Percentiles rank a stretch among this genome's conserved stretches.
Conservation (phyloP, 2,888 invertebrate species). For the Ophion slaviceki region DNA sequence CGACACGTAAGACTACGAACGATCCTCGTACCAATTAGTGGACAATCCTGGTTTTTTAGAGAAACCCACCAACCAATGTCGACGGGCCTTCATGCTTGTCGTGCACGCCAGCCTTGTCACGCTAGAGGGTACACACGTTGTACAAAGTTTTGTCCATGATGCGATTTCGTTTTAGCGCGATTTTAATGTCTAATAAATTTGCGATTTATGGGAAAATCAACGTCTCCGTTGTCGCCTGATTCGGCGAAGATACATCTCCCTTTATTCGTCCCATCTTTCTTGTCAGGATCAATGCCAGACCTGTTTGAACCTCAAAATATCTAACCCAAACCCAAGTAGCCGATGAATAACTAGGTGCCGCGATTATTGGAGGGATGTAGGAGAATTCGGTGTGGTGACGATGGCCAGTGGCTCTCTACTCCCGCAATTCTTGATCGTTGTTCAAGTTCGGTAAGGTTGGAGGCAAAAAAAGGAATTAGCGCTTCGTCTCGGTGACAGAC, state of each 20-base stretch:
- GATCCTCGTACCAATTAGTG: constrained; percentile 17
- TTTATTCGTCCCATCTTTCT: no score
- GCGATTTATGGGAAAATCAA: constrained; percentile 23
- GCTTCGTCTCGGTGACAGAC: no score
- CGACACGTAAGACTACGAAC: background rate
- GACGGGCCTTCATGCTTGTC: background rate
- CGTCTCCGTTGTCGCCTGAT: background rate
- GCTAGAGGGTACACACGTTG: constrained; percentile 23
- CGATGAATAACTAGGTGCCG: background rate
- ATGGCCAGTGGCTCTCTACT: no score
- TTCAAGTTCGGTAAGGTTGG: no score
- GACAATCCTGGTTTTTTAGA: constrained; percentile 1
- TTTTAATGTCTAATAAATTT: constrained; percentile 56
- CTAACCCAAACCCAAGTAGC: no score
- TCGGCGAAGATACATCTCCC: no score
- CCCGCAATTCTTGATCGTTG: no score
- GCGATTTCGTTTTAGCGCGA: constrained; percentile 28
- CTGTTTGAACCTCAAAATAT: background rate
- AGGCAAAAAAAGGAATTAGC: no score
- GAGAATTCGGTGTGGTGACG: no score
- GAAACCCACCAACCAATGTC: background rate
- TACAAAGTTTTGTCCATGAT: constrained; percentile 53
- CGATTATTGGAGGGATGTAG: no score
- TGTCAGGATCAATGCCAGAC: background rate
- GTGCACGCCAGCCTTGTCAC: background rate